These are phyloP conservation scores for Hydractinia echinata DNA, from an alignment of 30 jellyfish, hydroid and myxozoan species.

Conservation along the genomic window DNA sequence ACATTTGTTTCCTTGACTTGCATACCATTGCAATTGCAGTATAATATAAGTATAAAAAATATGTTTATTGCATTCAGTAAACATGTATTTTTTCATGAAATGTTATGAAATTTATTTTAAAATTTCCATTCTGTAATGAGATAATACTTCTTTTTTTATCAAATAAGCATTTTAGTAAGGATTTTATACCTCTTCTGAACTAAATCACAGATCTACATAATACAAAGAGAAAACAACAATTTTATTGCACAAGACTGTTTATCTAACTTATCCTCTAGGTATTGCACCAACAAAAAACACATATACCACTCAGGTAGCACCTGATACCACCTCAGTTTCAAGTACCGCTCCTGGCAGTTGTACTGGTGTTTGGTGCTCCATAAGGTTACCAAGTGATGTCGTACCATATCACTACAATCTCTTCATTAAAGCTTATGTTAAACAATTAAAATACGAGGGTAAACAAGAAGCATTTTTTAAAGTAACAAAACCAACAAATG, in stretches of 20 bases:
- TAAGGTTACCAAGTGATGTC: conserved; percentile 61
- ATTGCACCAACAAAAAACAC: conserved; percentile 5
- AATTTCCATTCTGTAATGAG: too few relatives aligned
- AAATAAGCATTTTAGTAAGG: too few relatives aligned
- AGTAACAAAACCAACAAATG: conserved; percentile 43
- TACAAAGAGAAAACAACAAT: not conserved
- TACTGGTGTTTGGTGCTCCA: conserved; percentile 63
- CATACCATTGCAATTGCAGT: too few relatives aligned
- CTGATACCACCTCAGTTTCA: not conserved
- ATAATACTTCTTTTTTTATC: too few relatives aligned
- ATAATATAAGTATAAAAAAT: too few relatives aligned
- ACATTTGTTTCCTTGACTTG: too few relatives aligned
- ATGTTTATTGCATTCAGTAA: too few relatives aligned
- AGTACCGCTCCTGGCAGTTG: conserved; percentile 25
- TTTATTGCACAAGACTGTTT: not conserved
- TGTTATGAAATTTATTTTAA: too few relatives aligned
- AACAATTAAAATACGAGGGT: conserved; percentile 53
- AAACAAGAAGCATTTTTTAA: conserved; percentile 41
- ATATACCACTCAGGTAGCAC: not conserved
- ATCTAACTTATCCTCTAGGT: conserved; percentile 4
- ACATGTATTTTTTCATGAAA: too few relatives aligned
- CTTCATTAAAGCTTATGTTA: conserved; percentile 45
- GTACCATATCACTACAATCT: conserved; percentile 68
- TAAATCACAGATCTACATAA: not conserved
- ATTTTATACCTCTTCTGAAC: too few relatives aligned